Evolutionary conservation across 2,113 vertebrate genomes (phyloP), one percentile per base, ranked within the genome.

Genomic region (Halcyon malimbica): DNA sequence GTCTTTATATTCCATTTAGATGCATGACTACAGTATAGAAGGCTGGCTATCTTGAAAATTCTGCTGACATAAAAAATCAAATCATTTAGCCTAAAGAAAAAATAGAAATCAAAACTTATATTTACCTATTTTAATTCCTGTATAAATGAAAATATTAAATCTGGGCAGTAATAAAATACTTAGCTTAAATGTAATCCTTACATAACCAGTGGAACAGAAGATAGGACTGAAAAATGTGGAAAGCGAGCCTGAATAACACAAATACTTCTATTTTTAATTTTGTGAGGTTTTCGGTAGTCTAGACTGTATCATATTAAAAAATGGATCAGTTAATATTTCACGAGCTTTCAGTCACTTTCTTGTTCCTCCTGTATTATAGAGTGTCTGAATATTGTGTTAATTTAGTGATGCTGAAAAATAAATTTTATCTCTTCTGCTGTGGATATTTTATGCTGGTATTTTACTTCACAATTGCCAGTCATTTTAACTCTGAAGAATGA

Each of bases 1-100:
- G 97, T 98, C 98, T 98, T 98, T 97, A 95, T 98, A 96, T 98
- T 98, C 97, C 98, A 98, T 98, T 98, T 98, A 95, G 98, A 97
- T 98, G 86, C 97, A 90, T 97, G 98, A 93, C 97, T 97, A 97
- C 67, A 89, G 94, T 98, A 87, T 91, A 95, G 97, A 95, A 96
- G 96, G 80, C 75, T 11, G 48, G 88, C 89, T 98, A 97, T 97
- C 97, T 97, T 97, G 69, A 93, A 97, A 96, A 97, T 98, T 98
- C 96, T 98, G 98, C 98, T 98, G 98, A 98, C 97, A 97, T 97
- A 83, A 98, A 97, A 97, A 97, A 97, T 96, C n/a, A 42, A 93
- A 97, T 97, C 81, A 97, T 98, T 97, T 93, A 97, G 92, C 94
- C 92, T 94, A 73, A 97, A 93, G 87, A 89, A 96, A 93, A 97